Conservation (phyloP, 2,797 vertebrate genomes). For the Natrix natrix region DNA sequence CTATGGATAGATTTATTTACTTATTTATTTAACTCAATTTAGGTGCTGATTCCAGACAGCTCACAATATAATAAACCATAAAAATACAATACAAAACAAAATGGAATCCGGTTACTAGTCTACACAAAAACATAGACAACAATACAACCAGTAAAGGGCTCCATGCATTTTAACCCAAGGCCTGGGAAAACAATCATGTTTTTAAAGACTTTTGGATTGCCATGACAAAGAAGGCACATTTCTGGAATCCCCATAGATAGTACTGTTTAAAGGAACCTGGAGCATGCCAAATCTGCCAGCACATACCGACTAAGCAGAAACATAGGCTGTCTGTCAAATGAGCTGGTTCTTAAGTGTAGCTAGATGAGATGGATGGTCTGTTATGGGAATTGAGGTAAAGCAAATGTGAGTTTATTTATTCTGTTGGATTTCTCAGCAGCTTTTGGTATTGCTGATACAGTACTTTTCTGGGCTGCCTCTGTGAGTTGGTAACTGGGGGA, state of each 20-base stretch:
- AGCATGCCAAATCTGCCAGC: background rate
- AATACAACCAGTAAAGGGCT: background rate
- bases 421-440: background rate
- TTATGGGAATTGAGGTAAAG: background rate
- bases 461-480: background rate
- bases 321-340: background rate
- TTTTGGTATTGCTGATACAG: background rate
- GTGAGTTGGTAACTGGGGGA: background rate
- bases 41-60: background rate
- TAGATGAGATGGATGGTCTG: background rate
- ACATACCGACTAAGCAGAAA: background rate
- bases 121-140: background rate
- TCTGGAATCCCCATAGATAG: background rate
- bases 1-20: background rate
- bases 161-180: background rate
- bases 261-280: background rate
- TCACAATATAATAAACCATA: background rate
- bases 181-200: background rate
- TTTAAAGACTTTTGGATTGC: background rate
- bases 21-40: background rate
- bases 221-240: background rate
- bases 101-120: background rate
- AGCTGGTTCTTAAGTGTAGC: background rate
- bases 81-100: background rate
- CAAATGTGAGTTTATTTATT: background rate